Conservation (phyloP, 2,888 invertebrate species). For the Tipula lateralis region DNA sequence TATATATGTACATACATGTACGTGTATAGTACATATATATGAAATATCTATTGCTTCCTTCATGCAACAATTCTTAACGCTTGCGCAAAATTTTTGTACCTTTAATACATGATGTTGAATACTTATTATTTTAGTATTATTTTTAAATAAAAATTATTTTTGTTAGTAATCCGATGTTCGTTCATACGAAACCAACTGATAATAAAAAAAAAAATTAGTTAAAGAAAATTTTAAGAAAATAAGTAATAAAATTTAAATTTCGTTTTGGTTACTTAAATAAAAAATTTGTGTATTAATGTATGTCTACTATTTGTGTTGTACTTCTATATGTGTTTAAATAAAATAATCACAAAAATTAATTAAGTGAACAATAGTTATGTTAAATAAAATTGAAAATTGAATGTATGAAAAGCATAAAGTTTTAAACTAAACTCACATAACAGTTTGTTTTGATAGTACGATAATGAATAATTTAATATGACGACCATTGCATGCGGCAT, state of each 20-base stretch:
- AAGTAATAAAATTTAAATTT: neutral
- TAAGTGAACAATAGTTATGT: neutral
- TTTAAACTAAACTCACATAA: neutral
- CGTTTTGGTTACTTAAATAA: neutral
- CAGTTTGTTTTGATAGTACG: neutral
- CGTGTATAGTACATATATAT: neutral
- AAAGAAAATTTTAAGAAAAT: neutral
- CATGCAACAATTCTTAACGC: conserved; percentile 24
- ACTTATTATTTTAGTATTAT: conserved; percentile 24
- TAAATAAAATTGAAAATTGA: neutral
- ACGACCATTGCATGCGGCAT: conserved; percentile 2
- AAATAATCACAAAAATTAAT: neutral
- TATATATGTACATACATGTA: neutral
- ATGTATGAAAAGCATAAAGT: neutral
- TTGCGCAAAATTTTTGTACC: conserved; percentile 5
- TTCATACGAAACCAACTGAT: conserved; percentile 1
- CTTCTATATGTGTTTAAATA: neutral
- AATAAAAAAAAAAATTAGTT: neutral
- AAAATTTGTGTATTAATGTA: neutral
- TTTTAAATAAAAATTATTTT: conserved; percentile 19
- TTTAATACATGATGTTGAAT: conserved; percentile 11
- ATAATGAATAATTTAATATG: neutral
- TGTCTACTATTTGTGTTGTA: neutral
- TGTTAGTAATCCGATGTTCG: conserved; percentile 1
- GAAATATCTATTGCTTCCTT: neutral